Evolutionary conservation across 2,797 vertebrate genomes (phyloP), one percentile per base, ranked within the genome.

Genomic region (Chromis chromis): DNA sequence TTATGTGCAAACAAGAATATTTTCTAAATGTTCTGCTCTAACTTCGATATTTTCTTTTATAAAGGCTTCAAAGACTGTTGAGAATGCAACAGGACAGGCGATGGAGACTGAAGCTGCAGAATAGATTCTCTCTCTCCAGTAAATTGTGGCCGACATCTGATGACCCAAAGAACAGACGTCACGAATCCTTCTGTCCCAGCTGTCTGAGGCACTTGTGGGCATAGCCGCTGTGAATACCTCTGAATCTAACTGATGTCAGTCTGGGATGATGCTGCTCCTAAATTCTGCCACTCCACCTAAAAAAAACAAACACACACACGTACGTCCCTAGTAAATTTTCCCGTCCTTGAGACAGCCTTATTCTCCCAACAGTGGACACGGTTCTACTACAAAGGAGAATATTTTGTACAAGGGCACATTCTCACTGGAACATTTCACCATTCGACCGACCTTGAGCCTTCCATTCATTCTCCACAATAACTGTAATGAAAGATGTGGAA

Each of bases 51-150:
- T 33, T 58, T 14, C 6, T 39, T 28, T 39, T 25, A 1, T 2
- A 65, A 78, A 99, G 98, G 98, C 97, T 72, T 97, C 97, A 77
- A 98, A 97, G 94, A 97, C 95, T 3, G 97, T 96, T 1, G 97
- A 98, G 90, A 96, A 91, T 0, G 96, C 96, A 76, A 96, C 96
- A 13, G 96, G 96, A 80, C 97, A 98, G 81, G 93, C 95, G 1
- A 94, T 93, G 79, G 97, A 98, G 88, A 96, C 95, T 0, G 95
- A 96, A 87, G 94, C 95, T 19, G 96, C 95, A 8, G 96, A 97
- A 87, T 97, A 95, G 62, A 91, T 74, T 70, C 62, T 70, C 62
- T 66, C 39, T 52, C 39, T 73, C 55, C 74, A 48, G 57, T 72
- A 78, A 83, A 67, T 69, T 61, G 78, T 80, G 79, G 81, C 83